Evolutionary conservation across 2,113 vertebrate species (phyloP), one percentile per base, ranked within the genome.

Genomic region (Oreochromis aureus): DNA sequence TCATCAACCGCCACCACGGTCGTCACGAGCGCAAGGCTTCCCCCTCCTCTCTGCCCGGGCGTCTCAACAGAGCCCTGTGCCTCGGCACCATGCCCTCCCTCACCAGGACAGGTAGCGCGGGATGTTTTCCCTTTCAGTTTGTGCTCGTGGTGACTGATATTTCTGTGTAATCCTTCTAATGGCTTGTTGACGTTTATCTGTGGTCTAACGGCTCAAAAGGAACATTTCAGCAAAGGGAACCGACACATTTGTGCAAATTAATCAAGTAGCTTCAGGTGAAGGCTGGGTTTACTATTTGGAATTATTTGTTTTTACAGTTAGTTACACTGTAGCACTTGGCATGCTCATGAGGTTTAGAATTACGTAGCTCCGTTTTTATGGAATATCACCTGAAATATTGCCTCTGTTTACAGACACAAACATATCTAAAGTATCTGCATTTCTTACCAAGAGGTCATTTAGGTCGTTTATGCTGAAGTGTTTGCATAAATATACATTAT

Each of bases 61-160:
- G 98, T 2, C 97, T 99, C 84, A 98, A 96, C 96, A 95, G 97
- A 86, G 98, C 97, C 0, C 98, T 99, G 2, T 97, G 97, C 0
- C 95, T 99, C 80, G 99, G 99, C 30, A 99, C 98, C 55, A 98
- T 97, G 7, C 98, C 98, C 22, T 96, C 98, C 22, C 94, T 99
- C 88, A 96, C 96, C 11, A 95, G 97, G 63, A 94, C 98, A 94
- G 98, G 98, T 99, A 95, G 95, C 92, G 11, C 1, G 5, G 2
- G 13, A 6, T 27, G 11, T 4, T 32, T 81, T 30, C 0, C 18
- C 6, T 24, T 51, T 34, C 1, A 2, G 46, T 53, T 78, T 71
- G 27, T 48, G 19, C 15, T n/a, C 3, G 0, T 2, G 16, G 10
- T 51, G 3, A 30, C 44, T 32, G 44, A 48, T 51, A 32, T 48